Conservation (phyloP, 1,140 invertebrate genomes). For the Aphelenchoides avenae region DNA sequence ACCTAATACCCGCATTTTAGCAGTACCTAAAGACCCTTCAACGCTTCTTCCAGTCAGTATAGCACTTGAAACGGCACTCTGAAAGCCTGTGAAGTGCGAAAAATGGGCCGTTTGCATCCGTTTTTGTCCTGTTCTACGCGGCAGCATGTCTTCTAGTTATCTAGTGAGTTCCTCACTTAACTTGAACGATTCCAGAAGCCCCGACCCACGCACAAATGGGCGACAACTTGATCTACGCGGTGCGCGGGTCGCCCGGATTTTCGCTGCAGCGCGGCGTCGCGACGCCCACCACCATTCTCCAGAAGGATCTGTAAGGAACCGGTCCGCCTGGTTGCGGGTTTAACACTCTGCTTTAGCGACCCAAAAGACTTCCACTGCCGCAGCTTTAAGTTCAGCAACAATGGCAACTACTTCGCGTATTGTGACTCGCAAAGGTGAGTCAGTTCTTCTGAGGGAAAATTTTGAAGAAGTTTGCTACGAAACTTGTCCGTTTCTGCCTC, state of each 20-base stretch:
- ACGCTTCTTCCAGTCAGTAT: too few relatives aligned
- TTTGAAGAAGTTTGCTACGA: neutral
- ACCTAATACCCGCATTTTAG: too few relatives aligned
- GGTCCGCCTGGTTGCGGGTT: neutral
- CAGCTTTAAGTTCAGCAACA: conserved; percentile 41
- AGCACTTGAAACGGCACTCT: too few relatives aligned
- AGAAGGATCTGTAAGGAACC: conserved; percentile 14
- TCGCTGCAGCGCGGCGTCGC: conserved; percentile 21
- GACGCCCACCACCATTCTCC: conserved; percentile 10
- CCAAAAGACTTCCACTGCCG: conserved; percentile 31
- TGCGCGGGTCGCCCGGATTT: conserved; percentile 25
- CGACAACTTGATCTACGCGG: conserved; percentile 16
- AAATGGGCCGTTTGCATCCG: too few relatives aligned
- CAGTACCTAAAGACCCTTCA: too few relatives aligned
- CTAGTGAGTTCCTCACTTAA: too few relatives aligned
- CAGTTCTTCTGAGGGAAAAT: conserved; percentile 4
- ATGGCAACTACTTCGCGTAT: conserved; percentile 37
- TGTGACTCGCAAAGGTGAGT: conserved; percentile 41
- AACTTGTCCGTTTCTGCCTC: neutral
- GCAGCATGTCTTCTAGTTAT: too few relatives aligned
- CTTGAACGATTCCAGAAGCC: too few relatives aligned
- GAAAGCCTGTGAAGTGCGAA: too few relatives aligned
- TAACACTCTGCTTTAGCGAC: conserved; percentile 15
- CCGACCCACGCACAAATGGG: too few relatives aligned
- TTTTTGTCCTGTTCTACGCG: too few relatives aligned